Base-by-base conservation (phyloP, 1,140 invertebrate species). In the Dendroctonus ponderosae region DNA sequence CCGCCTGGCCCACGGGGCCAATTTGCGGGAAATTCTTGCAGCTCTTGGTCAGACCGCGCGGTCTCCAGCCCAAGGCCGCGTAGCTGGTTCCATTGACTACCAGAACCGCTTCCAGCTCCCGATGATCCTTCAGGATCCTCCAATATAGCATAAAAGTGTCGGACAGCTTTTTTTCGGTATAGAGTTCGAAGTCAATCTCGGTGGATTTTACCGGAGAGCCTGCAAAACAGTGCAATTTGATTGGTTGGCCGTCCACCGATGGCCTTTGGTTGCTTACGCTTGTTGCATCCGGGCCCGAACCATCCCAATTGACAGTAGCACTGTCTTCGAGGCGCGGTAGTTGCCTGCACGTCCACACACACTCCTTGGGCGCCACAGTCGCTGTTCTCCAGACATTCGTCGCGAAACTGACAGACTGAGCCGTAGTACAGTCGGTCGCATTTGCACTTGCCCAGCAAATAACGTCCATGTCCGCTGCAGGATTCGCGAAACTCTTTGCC, bases 281-380 rank as follows among this genome's bases (percentile, higher is more conserved):
- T 90, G 66, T 84, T 87, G 74, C 91, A 93, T 6, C 87, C 87
- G 5, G 86, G 83, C 6, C 91, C 91, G 75, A 90, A 94, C 86
- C 91, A 95, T 11, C 94, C 93, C 15, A 85, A 82, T 67, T 92
- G 86, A 76, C 94, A 98, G 78, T 92, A 97, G 78, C 95, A 98
- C 72, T 92, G 90, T 70, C 86, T 88, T 38, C 85, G 86, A 0
- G 94, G 94, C 26, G 90, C 82, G 7, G 89, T 89, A 0, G 91
- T 93, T 0, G 91, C 86, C 42, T 87, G 84, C 9, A 91, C 81
- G 76, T 94, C 87, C 9, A 94, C 82, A 76, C 95, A 97, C 68
- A 88, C 86, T 43, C 94, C 94, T 67, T 90, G 87, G 62, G 86
- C 85, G 8, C 91, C 91, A 75, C 95, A 97, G 74, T 97, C 93